Evolutionary conservation across 2,888 invertebrate genomes (phyloP).

Genomic region (Ectropis crepuscularia): DNA sequence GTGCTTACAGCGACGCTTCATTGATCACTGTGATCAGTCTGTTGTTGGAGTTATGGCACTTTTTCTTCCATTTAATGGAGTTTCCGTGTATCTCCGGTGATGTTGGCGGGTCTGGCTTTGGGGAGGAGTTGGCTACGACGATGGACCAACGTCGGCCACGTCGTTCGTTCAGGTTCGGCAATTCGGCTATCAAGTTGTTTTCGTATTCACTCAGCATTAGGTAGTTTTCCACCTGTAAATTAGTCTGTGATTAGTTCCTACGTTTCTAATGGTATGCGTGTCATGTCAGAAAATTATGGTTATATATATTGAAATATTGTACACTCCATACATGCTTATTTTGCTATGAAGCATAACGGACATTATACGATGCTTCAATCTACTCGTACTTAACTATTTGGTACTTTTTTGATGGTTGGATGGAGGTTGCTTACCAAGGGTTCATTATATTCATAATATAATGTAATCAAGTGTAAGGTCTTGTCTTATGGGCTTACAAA

Average conservation of each 20-base stretch:
- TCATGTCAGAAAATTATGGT: no score
- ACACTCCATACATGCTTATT: no score
- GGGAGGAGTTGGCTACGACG: conserved; percentile 78
- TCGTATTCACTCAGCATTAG: conserved; percentile 94
- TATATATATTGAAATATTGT: no score
- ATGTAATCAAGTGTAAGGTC: no score
- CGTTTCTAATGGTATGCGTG: no score
- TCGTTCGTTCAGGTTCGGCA: conserved; percentile 89
- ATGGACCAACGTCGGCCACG: conserved; percentile 90
- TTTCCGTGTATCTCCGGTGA: conserved; percentile 72
- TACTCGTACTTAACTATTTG: no score
- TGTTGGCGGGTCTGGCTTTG: conserved; percentile 63
- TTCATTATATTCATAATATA: no score
- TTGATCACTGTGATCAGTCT: conserved; percentile 92
- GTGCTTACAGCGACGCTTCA: conserved; percentile 86
- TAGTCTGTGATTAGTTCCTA: background rate
- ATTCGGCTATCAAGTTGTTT: conserved; percentile 92
- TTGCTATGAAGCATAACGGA: no score
- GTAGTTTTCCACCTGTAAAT: conserved; percentile 89
- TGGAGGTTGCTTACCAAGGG: no score
- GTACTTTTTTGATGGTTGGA: no score
- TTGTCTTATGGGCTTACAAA: no score
- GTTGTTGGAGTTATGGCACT: conserved; percentile 84
- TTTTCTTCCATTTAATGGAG: conserved; percentile 78
- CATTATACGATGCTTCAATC: no score